Evolutionary conservation across 2,113 vertebrate species (phyloP).

Genomic region (Solenodon paradoxus): DNA sequence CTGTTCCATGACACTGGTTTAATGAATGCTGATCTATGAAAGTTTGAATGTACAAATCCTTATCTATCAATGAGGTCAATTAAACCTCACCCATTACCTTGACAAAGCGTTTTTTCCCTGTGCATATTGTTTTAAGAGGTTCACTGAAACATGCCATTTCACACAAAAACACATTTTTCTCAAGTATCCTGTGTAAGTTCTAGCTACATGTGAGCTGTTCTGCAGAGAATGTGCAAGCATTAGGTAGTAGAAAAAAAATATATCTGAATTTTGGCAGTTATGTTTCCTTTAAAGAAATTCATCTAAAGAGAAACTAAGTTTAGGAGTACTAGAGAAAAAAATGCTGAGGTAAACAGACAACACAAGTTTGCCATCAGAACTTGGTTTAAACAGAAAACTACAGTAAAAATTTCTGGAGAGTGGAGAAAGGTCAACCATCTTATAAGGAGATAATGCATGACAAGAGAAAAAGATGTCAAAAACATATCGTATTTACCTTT

Average conservation of each 20-base stretch:
- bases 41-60: constrained; percentile 44
- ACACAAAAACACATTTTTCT: constrained; percentile 52
- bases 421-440: constrained; percentile 79
- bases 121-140: constrained; percentile 6
- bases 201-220: fast-evolving
- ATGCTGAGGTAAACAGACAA: constrained; percentile 78
- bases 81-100: constrained; percentile 68
- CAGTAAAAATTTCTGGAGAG: constrained; percentile 67
- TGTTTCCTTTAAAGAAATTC: constrained; percentile 82
- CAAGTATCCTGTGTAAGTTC: not conserved
- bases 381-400: constrained; percentile 73
- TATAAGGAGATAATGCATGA: constrained; percentile 80
- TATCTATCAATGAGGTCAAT: constrained; percentile 69
- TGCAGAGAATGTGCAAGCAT: not conserved
- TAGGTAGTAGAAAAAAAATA: constrained; percentile 55
- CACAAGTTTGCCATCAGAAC: constrained; percentile 80
- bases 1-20: constrained; percentile 60
- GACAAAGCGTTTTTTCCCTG: constrained; percentile 44
- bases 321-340: constrained; percentile 75
- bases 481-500: constrained; percentile 86
- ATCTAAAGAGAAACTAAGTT: constrained; percentile 83
- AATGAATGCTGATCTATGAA: constrained; percentile 67
- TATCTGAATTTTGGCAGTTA: constrained; percentile 75
- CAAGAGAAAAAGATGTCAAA: constrained; percentile 84
- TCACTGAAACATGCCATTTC: constrained; percentile 55